phyloP scores from a whole-genome alignment of 2,888 invertebrate species.

The Homarus gammarus region DNA sequence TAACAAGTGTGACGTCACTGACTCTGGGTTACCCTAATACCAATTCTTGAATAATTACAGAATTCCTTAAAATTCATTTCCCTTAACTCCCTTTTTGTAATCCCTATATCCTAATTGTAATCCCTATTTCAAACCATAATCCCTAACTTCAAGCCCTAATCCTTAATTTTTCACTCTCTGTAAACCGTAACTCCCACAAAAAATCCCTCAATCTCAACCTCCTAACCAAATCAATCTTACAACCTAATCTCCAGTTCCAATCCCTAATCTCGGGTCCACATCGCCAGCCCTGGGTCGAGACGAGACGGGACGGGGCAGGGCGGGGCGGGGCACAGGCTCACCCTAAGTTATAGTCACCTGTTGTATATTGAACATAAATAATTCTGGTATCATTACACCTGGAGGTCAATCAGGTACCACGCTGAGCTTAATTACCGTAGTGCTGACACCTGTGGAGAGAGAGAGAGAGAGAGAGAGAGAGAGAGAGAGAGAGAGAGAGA shows the following conservation, averaged over 20 bases:
- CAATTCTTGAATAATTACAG: no score
- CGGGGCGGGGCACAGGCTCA: background rate
- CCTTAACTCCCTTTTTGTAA: no score
- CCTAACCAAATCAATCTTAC: no score
- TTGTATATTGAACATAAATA: conserved; percentile 16
- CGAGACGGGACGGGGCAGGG: no score
- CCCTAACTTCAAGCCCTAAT: no score
- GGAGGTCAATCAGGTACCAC: conserved; percentile 30
- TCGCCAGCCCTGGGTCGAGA: no score
- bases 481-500: conserved; percentile 49
- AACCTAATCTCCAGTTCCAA: no score
- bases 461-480: conserved; percentile 50
- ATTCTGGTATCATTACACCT: conserved; percentile 36
- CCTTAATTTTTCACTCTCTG: background rate
- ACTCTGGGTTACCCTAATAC: no score
- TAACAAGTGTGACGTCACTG: no score
- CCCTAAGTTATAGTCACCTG: background rate
- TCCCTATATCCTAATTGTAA: background rate
- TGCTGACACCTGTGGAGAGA: background rate
- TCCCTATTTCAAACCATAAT: background rate
- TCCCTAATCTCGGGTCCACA: no score
- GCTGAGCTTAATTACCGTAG: conserved; percentile 36
- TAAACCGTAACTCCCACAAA: background rate
- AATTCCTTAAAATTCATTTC: no score
- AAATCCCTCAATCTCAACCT: no score